Base-by-base conservation (phyloP, 2,113 vertebrate species). In the Oostethus manadensis region DNA sequence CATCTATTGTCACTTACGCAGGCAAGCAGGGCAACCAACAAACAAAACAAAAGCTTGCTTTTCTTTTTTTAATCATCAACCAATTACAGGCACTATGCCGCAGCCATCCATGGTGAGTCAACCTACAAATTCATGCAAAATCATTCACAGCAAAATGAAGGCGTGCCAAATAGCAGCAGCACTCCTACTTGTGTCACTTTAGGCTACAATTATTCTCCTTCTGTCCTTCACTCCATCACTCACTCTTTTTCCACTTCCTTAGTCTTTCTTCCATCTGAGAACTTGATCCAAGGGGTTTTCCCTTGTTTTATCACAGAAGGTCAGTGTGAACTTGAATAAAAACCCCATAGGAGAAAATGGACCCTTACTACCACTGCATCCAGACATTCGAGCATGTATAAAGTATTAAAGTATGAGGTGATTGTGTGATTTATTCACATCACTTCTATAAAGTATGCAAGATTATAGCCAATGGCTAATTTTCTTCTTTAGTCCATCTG, bases 51-150 rank as follows among this genome's bases (percentile, higher is more conserved):
- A 53, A 55, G 38, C 17, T 40, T 54, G 29, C 11, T 42, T 42
- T 16, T 10, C 21, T 59, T 65, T 73, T 44, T 68, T 50, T 4
- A 10, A 47, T 50, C 35, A 51, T 35, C 55, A 64, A 61, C 60
- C 80, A 80, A 85, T 86, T 86, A 78, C 42, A 76, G 59, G 62
- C 40, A 66, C 79, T 82, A 84, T 62, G 72, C 84, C 77, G 72
- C 72, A 77, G 80, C 67, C 76, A 71, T 73, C 81, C 67, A 68
- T 29, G 68, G 44, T 79, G 76, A 84, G 53, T 88, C 83, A 85
- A 77, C 72, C 62, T 59, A 62, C 72, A 85, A 83, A 85, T 83
- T 83, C 71, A 88, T 86, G 83, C 80, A 78, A 84, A 86, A 83
- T 84, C 80, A 85, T 88, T 84, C 77, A 83, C 68, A 78, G 80